phyloP scores from a whole-genome alignment of 2,113 vertebrate species.

The Thomomys bottae region DNA sequence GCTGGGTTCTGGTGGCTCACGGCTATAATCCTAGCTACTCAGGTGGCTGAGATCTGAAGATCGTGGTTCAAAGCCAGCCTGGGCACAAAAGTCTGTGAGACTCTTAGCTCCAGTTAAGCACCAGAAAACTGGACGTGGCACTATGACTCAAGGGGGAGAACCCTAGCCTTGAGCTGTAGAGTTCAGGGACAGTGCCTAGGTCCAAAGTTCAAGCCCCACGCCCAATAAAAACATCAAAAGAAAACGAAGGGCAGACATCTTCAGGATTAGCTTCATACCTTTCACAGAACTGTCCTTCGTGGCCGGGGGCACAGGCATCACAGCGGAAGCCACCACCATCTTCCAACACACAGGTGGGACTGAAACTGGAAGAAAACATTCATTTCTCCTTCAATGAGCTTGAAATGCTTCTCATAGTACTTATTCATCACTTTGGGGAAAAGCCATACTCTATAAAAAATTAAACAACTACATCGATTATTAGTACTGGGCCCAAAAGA shows the following conservation, averaged over 20 bases:
- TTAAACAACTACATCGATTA: neutral
- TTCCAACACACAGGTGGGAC: constrained; percentile 91
- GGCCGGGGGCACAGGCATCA: constrained; percentile 90
- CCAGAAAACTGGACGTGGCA: too few relatives aligned
- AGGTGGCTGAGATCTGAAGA: too few relatives aligned
- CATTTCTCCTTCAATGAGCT: neutral
- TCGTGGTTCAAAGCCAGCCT: too few relatives aligned
- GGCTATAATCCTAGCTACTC: too few relatives aligned
- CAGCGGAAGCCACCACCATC: constrained; percentile 89
- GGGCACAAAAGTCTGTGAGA: too few relatives aligned
- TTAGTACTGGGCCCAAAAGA: neutral
- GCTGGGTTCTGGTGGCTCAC: too few relatives aligned
- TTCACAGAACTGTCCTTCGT: constrained; percentile 95
- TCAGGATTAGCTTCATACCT: constrained; percentile 82
- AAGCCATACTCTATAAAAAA: neutral
- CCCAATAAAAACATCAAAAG: too few relatives aligned
- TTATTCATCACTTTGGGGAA: neutral
- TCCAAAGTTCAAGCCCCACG: too few relatives aligned
- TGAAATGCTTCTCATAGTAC: neutral
- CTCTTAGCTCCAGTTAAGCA: too few relatives aligned
- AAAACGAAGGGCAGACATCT: accelerated
- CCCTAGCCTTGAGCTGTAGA: too few relatives aligned
- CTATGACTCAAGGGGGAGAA: too few relatives aligned
- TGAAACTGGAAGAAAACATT: constrained; percentile 90
- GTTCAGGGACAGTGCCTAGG: too few relatives aligned